Evolutionary conservation across 2,888 invertebrate species (phyloP).

Genomic region (Seira sanloemensis): DNA sequence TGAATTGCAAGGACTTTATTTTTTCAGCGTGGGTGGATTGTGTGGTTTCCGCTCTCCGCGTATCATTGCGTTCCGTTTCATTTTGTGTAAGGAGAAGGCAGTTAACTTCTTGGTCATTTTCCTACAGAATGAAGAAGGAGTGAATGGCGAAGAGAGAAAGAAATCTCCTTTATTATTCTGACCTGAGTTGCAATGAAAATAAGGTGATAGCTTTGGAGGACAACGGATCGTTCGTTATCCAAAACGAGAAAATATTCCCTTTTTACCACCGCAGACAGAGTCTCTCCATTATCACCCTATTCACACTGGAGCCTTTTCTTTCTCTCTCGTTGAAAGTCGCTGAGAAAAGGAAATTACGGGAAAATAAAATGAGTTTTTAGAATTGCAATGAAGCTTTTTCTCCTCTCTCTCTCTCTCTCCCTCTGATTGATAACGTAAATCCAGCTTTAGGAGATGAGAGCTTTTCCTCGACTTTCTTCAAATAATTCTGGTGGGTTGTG

Average conservation of each 20-base stretch:
- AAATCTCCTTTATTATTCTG: slow-evolving; percentile 4
- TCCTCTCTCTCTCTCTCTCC: neutral
- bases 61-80: slow-evolving; percentile 44
- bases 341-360: slow-evolving; percentile 23
- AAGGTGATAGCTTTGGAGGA: neutral
- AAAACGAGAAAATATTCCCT: neutral
- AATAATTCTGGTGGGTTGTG: neutral
- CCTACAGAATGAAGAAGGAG: neutral
- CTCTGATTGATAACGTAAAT: slow-evolving; percentile 20
- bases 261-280: neutral
- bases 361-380: slow-evolving; percentile 24
- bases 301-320: neutral
- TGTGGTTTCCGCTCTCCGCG: slow-evolving; percentile 51
- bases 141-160: neutral
- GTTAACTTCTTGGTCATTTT: slow-evolving; percentile 37
- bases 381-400: neutral
- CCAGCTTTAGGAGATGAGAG: neutral
- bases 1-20: slow-evolving; percentile 46
- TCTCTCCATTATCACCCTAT: neutral
- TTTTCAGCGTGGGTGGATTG: slow-evolving; percentile 63
- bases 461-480: neutral
- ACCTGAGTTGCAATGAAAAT: neutral
- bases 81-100: slow-evolving; percentile 25
- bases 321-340: slow-evolving; percentile 17
- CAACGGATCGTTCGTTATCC: neutral